Conservation (phyloP, 2,888 invertebrate genomes). For the Synergus itoensis region DNA sequence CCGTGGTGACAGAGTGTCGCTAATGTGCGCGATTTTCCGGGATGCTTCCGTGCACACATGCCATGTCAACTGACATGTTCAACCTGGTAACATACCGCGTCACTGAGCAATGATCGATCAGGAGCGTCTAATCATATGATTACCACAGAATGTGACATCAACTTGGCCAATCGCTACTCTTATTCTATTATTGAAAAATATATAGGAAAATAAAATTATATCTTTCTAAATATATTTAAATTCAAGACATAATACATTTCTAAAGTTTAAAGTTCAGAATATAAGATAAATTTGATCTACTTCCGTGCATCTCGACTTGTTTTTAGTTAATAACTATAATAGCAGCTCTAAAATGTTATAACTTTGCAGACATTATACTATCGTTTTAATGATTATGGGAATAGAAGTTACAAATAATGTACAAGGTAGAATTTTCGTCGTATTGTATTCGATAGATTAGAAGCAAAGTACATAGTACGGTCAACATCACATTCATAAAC, state of each 20-base stretch:
- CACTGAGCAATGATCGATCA: constrained; percentile 25
- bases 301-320: neutral
- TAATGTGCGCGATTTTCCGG: constrained; percentile 20
- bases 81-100: neutral
- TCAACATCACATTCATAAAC: neutral
- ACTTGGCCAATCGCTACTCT: neutral
- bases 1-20: constrained; percentile 26
- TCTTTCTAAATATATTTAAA: neutral
- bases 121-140: neutral
- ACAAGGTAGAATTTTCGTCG: neutral
- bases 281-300: no score
- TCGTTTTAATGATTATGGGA: neutral
- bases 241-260: neutral
- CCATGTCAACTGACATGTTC: neutral
- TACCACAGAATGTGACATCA: neutral
- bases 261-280: neutral
- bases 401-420: neutral
- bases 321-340: neutral
- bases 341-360: neutral
- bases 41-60: neutral
- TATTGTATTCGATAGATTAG: neutral
- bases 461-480: neutral
- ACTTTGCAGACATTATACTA: neutral
- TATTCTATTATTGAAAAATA: neutral
- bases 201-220: neutral